phyloP scores from a whole-genome alignment of 1,140 invertebrate species.

The Aethina tumida region DNA sequence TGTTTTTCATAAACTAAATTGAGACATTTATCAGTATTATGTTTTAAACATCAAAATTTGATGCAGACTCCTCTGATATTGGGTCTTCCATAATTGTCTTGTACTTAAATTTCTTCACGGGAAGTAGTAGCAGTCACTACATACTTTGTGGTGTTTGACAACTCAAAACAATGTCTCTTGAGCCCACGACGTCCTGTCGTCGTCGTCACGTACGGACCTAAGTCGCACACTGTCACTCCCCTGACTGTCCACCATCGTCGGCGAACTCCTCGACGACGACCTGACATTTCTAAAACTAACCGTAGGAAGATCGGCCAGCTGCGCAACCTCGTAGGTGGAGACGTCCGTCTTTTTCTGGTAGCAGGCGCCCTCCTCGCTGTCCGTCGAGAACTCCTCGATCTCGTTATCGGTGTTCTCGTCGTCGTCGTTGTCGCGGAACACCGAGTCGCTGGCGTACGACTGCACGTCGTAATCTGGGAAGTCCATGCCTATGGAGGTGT shows the following conservation, averaged over 20 bases:
- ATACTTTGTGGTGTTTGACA: constrained; percentile 54
- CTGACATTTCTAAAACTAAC: too few relatives aligned
- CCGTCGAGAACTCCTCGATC: constrained; percentile 68
- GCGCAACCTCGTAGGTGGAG: not conserved
- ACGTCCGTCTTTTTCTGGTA: constrained; percentile 18
- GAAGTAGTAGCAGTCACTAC: not conserved
- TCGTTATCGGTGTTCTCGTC: constrained; percentile 63
- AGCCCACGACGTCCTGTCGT: constrained; percentile 21
- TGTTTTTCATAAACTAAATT: too few relatives aligned
- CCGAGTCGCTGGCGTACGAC: constrained; percentile 62
- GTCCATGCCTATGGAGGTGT: constrained; percentile 53
- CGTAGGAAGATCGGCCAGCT: not conserved
- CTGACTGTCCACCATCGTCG: constrained; percentile 16
- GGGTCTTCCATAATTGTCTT: too few relatives aligned
- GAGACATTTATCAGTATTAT: too few relatives aligned
- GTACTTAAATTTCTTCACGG: too few relatives aligned
- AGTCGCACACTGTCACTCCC: constrained; percentile 14
- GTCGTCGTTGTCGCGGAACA: constrained; percentile 57
- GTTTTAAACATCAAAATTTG: too few relatives aligned
- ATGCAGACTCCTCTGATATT: too few relatives aligned
- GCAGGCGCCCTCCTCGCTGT: constrained; percentile 41
- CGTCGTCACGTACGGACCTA: constrained; percentile 14
- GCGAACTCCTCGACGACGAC: constrained; percentile 20
- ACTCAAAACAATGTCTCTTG: constrained; percentile 41
- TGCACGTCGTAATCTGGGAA: constrained; percentile 51